These are phyloP conservation scores for Dufourea novaeangliae DNA, from an alignment of 1,140 invertebrate species.

Conservation along the genomic window DNA sequence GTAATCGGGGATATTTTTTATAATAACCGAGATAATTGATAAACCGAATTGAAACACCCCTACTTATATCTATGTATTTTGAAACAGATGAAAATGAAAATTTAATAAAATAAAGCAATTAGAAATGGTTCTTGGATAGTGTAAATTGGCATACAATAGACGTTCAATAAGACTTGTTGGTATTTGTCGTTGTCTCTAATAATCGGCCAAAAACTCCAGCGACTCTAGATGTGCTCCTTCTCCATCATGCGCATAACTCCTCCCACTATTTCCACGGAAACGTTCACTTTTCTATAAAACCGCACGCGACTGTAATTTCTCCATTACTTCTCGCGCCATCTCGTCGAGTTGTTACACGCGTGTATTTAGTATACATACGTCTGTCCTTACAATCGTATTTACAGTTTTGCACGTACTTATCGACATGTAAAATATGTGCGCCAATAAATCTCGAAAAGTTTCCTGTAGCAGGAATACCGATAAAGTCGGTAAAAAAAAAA, in stretches of 20 bases:
- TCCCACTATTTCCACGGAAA: constrained; percentile 71
- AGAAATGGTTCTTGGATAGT: too few relatives aligned
- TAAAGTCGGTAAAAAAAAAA: neutral
- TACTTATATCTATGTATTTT: too few relatives aligned
- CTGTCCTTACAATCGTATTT: neutral
- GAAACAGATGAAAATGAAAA: too few relatives aligned
- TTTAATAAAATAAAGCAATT: too few relatives aligned
- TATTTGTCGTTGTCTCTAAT: constrained; percentile 45
- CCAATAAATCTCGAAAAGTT: neutral
- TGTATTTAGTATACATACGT: neutral
- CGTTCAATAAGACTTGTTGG: too few relatives aligned
- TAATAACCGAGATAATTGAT: too few relatives aligned
- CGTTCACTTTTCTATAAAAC: constrained; percentile 77
- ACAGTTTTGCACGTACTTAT: neutral
- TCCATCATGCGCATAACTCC: constrained; percentile 54
- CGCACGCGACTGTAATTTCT: constrained; percentile 65
- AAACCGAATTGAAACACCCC: too few relatives aligned
- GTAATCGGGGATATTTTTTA: too few relatives aligned
- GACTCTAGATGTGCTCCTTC: constrained; percentile 52
- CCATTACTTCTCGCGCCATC: constrained; percentile 63
- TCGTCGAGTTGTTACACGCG: neutral
- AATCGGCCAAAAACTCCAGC: constrained; percentile 52
- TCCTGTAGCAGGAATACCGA: neutral
- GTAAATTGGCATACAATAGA: too few relatives aligned
- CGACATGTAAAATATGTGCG: neutral